Evolutionary conservation across 1,140 invertebrate genomes (phyloP), one percentile per base, ranked within the genome.

Genomic region (Drosophila ambigua): DNA sequence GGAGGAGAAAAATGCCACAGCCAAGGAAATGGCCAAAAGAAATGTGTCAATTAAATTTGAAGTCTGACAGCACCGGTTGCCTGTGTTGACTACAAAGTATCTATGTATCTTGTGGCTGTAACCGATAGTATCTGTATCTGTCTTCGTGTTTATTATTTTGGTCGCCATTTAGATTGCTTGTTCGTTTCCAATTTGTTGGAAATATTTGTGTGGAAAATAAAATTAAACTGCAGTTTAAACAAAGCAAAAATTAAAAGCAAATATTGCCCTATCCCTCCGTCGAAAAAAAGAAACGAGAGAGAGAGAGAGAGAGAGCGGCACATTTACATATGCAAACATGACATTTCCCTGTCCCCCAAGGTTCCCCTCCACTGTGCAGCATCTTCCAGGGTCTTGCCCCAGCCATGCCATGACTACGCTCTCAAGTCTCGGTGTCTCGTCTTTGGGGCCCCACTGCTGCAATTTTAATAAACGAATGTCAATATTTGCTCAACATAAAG

Each of bases 381-480:
- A 51, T 63, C 60, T 76, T 74, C 48, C 41, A 57, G 44, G 68
- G 46, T 49, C 35, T 15, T 15, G 44, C 64, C 64, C 51, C 66
- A 58, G 66, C 73, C 28, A 39, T 39, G 35, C 35, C 35, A 6
- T 28, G 54, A 43, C 63, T 76, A 41, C 45, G 15, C 39, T 57
- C 39, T 57, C 31, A 31, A 31, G 31, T 31, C 58, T 59, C 66
- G 46, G 48, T 54, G 49, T 77, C 80, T 79, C 44, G 77, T 60
- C 72, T 76, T 76, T 13, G 35, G 35, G 65, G 72, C 64, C 74
- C 61, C 80, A 79, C 76, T 77, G 65, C 61, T 79, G 84, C 79
- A 88, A 89, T 88, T 88, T 89, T 89, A 88, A 88, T 88, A 89
- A 89, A 89, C 84, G 84, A 89, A 89, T 85, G 84, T 89, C 85